Evolutionary conservation across 37 sponge, comb jelly and placozoan genomes (phyloP).

Genomic region (Beroe ovata): DNA sequence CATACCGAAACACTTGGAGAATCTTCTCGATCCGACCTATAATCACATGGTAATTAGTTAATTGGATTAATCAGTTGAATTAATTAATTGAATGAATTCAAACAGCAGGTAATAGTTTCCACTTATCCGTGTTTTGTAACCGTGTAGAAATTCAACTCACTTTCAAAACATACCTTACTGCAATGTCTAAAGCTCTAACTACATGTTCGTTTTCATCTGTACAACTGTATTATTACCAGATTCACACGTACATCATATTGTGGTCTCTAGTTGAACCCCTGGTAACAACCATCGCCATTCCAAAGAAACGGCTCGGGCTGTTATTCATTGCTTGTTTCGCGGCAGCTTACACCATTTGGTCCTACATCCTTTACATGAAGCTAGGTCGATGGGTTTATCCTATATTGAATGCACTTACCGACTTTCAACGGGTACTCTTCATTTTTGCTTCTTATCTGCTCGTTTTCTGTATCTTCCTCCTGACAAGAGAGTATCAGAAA

Average conservation of each 20-base stretch:
- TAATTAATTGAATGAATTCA: too few species aligned
- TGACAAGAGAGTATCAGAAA: slow-evolving; percentile 43
- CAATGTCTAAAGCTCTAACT: too few species aligned
- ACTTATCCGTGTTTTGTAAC: too few species aligned
- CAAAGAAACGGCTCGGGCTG: slow-evolving; percentile 11
- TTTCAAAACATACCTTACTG: too few species aligned
- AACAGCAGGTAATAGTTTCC: too few species aligned
- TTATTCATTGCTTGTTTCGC: background rate
- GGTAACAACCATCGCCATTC: slow-evolving; percentile 3
- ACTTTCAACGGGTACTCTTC: background rate
- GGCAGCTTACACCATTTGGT: slow-evolving; percentile 11
- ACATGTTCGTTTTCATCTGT: too few species aligned
- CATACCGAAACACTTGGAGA: background rate
- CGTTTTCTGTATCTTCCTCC: background rate
- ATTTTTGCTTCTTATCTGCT: slow-evolving; percentile 22
- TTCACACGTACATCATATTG: slow-evolving; percentile 19
- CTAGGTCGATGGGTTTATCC: slow-evolving; percentile 19
- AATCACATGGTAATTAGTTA: slow-evolving; percentile 64
- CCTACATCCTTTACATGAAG: slow-evolving; percentile 23
- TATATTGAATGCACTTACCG: background rate
- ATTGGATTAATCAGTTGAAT: too few species aligned
- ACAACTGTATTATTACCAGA: background rate
- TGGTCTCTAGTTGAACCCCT: background rate
- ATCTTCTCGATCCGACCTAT: background rate
- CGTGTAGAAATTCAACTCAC: too few species aligned